These are phyloP conservation scores for Drosophila phalerata DNA, from an alignment of 2,888 invertebrate genomes.

Conservation along the genomic window DNA sequence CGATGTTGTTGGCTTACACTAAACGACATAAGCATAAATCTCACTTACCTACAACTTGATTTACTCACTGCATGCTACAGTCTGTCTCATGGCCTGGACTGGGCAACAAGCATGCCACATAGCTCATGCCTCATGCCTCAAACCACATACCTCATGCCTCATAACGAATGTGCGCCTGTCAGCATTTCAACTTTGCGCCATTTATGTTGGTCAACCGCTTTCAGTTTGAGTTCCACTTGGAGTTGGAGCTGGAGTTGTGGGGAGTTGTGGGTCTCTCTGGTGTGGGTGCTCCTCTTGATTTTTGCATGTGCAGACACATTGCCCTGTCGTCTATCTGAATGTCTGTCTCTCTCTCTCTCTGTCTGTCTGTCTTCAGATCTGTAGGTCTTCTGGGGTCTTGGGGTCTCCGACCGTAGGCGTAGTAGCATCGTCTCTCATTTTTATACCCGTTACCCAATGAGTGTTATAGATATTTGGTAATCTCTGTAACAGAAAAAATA, in stretches of 20 bases:
- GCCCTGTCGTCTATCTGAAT: slow-evolving; percentile 35
- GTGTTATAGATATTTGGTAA: neutral
- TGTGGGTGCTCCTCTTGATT: slow-evolving; percentile 62
- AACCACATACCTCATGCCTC: slow-evolving; percentile 34
- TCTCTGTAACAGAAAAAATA: neutral
- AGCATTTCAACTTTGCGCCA: slow-evolving; percentile 84
- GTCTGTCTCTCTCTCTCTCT: slow-evolving; percentile 10
- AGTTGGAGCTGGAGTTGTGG: neutral
- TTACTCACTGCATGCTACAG: slow-evolving; percentile 71
- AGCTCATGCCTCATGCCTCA: slow-evolving; percentile 34
- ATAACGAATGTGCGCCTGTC: slow-evolving; percentile 83
- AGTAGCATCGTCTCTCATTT: slow-evolving; percentile 15
- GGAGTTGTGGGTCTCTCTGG: slow-evolving; percentile 15
- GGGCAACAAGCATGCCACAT: slow-evolving; percentile 31
- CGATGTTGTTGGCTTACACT: slow-evolving; percentile 69
- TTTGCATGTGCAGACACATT: slow-evolving; percentile 61
- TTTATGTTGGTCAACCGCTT: slow-evolving; percentile 81
- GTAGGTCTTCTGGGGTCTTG: slow-evolving; percentile 24
- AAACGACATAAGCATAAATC: slow-evolving; percentile 81
- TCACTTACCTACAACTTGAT: slow-evolving; percentile 82
- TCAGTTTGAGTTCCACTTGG: slow-evolving; percentile 4
- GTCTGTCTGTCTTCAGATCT: slow-evolving; percentile 32
- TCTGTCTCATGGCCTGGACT: slow-evolving; percentile 18
- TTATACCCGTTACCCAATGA: neutral
- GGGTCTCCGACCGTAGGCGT: slow-evolving; percentile 33